A percentile compares a stretch with the other conserved stretches of the same genome.
These are phyloP conservation scores for Sphyrna mokarran DNA, from an alignment of 2,113 vertebrate genomes.

Conservation along the genomic window DNA sequence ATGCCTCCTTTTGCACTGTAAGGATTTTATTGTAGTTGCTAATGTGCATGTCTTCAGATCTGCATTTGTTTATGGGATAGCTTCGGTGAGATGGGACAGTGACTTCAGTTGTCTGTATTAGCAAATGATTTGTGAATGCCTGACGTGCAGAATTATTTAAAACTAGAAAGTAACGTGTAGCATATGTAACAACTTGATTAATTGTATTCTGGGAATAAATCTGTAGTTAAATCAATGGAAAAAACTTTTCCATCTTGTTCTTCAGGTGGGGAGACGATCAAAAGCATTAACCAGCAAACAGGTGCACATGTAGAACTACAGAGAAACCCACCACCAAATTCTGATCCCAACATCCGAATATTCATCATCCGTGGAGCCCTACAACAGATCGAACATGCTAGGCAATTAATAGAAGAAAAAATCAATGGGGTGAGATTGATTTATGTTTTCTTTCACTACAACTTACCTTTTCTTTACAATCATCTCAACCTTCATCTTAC, in stretches of 20 bases:
- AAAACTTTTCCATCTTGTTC: not conserved
- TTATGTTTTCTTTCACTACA: not conserved
- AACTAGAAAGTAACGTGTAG: not conserved
- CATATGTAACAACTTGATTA: not conserved
- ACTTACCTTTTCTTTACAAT: not conserved
- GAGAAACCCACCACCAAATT: slow-evolving; percentile 89
- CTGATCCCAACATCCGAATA: slow-evolving; percentile 82
- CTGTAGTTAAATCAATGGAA: not conserved
- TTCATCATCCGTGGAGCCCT: slow-evolving; percentile 90
- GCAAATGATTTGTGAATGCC: not conserved
- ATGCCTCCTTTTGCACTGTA: too few relatives aligned
- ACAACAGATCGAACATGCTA: slow-evolving; percentile 87
- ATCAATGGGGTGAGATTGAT: slow-evolving; percentile 48
- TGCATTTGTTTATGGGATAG: not conserved
- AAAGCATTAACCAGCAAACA: slow-evolving; percentile 95
- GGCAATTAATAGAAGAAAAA: slow-evolving; percentile 97
- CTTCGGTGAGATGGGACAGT: not conserved
- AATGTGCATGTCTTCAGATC: not conserved
- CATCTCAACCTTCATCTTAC: not conserved
- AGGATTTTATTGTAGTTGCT: not conserved
- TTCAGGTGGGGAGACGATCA: slow-evolving; percentile 93
- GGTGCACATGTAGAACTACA: slow-evolving; percentile 96
- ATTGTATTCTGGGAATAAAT: not conserved
- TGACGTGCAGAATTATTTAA: not conserved
- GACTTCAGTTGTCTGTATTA: not conserved